Evolutionary conservation across 2,113 vertebrate genomes (phyloP), one percentile per base, ranked within the genome.

Genomic region (Dicrurus megarhynchus): DNA sequence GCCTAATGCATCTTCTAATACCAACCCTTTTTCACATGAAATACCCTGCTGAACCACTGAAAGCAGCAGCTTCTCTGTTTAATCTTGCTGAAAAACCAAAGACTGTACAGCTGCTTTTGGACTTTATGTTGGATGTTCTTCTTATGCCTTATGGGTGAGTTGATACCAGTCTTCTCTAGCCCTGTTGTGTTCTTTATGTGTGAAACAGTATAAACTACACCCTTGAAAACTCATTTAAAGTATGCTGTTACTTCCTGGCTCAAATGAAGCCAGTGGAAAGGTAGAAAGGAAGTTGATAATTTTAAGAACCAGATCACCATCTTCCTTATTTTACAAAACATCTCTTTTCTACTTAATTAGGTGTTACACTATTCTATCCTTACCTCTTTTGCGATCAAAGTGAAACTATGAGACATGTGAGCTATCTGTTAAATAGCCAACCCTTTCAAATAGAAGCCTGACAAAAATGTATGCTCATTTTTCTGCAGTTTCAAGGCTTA

Each of bases 51-150:
- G 99, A 99, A 97, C 97, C 98, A 75, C 97, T 98, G 89, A 99
- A 99, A 98, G 98, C 97, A 98, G 98, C 97, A 96, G 97, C 98
- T 86, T 98, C 98, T 96, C 98, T 98, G 0, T 99, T 99, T 98
- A 99, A 99, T 97, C 98, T 99, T 97, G 98, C 98, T 79, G 99
- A 99, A 98, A 99, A 99, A 98, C 99, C 99, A 98, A 99, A 99
- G 98, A 99, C 99, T 61, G 99, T 99, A 90, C 99, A 99, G 92
- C 98, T 99, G 94, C 98, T 99, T 95, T 98, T 99, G 97, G 99
- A 99, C 98, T 99, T 99, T 92, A 99, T 99, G 99, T 98, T 99
- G 78, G 99, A 99, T 95, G 99, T 99, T 93, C 98, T 99, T 89
- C 98, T 99, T 93, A 99, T 99, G 99, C 99, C 99, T 98, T 99